Conservation (phyloP, 2,888 invertebrate genomes). For the Hofmannophila pseudospretella region DNA sequence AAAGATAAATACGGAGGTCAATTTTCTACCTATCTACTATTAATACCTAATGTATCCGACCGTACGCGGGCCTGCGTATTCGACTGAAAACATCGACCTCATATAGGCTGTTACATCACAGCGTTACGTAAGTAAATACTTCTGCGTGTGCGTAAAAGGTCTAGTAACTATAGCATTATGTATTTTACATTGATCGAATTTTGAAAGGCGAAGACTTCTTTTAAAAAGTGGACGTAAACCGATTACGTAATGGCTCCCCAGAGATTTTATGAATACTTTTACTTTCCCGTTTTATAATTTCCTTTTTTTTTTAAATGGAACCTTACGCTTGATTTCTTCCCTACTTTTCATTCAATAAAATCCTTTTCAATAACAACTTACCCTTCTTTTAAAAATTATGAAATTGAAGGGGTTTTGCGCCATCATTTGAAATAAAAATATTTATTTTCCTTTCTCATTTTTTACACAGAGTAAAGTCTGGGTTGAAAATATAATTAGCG, state of each 20-base stretch:
- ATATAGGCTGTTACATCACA: too few species aligned
- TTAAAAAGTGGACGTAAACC: slow-evolving; percentile 3
- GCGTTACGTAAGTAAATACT: too few species aligned
- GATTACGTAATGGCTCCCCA: slow-evolving; percentile 24
- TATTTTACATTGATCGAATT: too few species aligned
- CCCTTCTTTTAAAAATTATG: slow-evolving; percentile 42
- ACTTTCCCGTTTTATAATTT: slow-evolving; percentile 35
- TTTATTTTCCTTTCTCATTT: slow-evolving; percentile 30
- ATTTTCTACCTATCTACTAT: slow-evolving; percentile 12
- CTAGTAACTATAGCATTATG: too few species aligned
- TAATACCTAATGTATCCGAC: too few species aligned
- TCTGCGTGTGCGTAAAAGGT: too few species aligned
- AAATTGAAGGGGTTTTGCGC: slow-evolving; percentile 39
- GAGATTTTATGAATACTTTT: slow-evolving; percentile 34
- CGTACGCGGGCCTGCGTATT: too few species aligned
- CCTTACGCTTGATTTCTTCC: slow-evolving; percentile 43
- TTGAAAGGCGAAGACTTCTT: slow-evolving; percentile 9
- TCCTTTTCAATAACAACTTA: slow-evolving; percentile 55
- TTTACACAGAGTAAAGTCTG: background rate
- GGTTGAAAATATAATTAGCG: too few species aligned
- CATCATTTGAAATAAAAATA: slow-evolving; percentile 29
- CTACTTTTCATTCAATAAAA: slow-evolving; percentile 47
- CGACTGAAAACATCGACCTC: too few species aligned
- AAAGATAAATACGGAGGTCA: slow-evolving; percentile 23
- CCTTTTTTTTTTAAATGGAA: slow-evolving; percentile 31